Evolutionary conservation across 2,797 vertebrate species (phyloP).

Genomic region (Apodemus agrarius): DNA sequence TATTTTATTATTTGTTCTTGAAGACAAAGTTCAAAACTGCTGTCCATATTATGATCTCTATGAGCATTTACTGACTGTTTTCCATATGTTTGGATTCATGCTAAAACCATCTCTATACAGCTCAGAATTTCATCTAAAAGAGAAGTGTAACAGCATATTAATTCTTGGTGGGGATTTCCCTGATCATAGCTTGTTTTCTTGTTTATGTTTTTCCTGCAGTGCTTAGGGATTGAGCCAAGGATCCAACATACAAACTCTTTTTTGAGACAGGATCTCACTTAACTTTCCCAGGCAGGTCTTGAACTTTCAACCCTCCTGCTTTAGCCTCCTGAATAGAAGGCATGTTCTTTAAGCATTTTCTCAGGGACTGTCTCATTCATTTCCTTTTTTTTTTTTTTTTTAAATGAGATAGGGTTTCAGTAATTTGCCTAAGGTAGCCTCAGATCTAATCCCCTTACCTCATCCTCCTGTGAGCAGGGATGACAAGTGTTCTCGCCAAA

Average conservation of each 20-base stretch:
- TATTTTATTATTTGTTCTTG: slow-evolving; percentile 55
- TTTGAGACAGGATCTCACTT: neutral
- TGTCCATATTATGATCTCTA: slow-evolving; percentile 24
- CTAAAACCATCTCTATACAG: slow-evolving; percentile 12
- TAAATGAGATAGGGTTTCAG: neutral
- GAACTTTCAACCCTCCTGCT: neutral
- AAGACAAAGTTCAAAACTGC: slow-evolving; percentile 48
- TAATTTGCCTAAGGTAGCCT: neutral
- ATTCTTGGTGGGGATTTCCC: slow-evolving; percentile 1
- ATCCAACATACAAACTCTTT: neutral
- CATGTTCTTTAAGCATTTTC: neutral
- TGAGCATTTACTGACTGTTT: slow-evolving; percentile 33
- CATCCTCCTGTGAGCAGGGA: neutral
- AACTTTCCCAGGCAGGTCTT: neutral
- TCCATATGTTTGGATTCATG: neutral
- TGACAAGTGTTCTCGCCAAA: neutral
- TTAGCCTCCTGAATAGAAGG: neutral
- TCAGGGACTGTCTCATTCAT: neutral
- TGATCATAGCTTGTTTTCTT: neutral
- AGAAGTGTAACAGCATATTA: neutral
- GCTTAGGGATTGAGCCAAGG: neutral
- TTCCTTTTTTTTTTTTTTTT: neutral
- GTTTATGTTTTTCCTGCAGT: neutral
- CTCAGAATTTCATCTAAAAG: slow-evolving; percentile 23
- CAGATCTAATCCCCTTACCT: neutral